phyloP scores from a whole-genome alignment of 2,888 invertebrate species.

The Catocala sponsa region DNA sequence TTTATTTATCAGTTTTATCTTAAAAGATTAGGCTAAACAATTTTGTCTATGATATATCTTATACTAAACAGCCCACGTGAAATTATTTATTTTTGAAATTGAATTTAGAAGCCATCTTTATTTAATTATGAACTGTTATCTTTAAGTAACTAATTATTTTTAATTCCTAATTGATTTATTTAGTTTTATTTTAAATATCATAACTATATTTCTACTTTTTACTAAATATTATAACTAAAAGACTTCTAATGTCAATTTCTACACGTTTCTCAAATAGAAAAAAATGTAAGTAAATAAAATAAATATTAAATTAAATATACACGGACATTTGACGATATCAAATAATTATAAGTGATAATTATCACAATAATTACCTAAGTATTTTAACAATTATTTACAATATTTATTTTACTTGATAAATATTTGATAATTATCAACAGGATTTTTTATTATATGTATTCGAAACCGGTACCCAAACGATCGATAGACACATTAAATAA shows the following conservation, averaged over 20 bases:
- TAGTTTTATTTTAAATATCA: neutral
- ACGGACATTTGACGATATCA: too few species aligned
- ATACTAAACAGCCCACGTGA: slow-evolving; percentile 21
- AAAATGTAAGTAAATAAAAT: neutral
- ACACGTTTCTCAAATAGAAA: slow-evolving; percentile 30
- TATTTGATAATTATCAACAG: too few species aligned
- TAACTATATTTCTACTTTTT: neutral
- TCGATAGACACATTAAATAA: too few species aligned
- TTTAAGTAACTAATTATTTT: neutral
- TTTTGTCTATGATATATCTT: slow-evolving; percentile 42
- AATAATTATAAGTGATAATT: too few species aligned
- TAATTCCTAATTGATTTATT: neutral
- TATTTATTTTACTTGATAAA: too few species aligned
- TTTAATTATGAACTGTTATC: neutral
- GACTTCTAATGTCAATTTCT: slow-evolving; percentile 25
- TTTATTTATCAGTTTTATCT: slow-evolving; percentile 28
- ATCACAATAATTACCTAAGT: too few species aligned
- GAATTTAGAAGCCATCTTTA: slow-evolving; percentile 21
- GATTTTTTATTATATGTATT: too few species aligned
- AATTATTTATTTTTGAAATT: slow-evolving; percentile 17
- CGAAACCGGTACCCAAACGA: too few species aligned
- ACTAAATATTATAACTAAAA: neutral
- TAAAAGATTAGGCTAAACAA: slow-evolving; percentile 35
- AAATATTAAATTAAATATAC: neutral
- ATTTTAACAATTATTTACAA: too few species aligned